Percentiles rank a stretch among this genome's conserved stretches.
Conservation (phyloP, 2,113 vertebrate species). For the Labeo catla region DNA sequence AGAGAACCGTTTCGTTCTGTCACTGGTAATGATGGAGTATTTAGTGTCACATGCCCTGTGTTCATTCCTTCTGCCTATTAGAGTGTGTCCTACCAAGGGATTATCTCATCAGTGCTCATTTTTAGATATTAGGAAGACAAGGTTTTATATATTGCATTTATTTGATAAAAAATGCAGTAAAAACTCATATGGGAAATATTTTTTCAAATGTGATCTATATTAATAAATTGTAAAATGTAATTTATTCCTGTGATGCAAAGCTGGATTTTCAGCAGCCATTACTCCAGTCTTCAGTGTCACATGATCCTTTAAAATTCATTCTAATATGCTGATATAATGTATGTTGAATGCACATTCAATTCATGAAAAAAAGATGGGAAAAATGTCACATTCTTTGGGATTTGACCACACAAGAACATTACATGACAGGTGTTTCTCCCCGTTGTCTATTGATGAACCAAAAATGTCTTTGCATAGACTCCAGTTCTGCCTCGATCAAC, state of each 20-base stretch:
- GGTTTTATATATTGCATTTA: not conserved
- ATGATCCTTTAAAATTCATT: not conserved
- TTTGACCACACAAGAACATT: not conserved
- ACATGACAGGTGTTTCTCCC: not conserved
- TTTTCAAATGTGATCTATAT: too few species aligned
- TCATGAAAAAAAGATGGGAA: not conserved
- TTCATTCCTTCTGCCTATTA: not conserved
- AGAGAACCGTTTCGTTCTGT: not conserved
- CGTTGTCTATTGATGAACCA: conserved; percentile 5
- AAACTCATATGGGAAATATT: not conserved
- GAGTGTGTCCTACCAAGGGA: not conserved
- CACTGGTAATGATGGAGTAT: not conserved
- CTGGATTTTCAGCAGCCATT: not conserved
- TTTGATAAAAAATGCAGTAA: not conserved
- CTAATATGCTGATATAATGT: not conserved
- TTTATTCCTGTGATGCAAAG: not conserved
- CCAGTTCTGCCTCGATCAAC: not conserved
- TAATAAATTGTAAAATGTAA: too few species aligned
- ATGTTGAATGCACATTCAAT: not conserved
- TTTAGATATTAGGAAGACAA: not conserved
- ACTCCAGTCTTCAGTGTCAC: not conserved
- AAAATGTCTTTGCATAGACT: conserved; percentile 16
- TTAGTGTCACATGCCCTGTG: not conserved
- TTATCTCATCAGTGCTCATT: not conserved
- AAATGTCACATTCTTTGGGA: not conserved